phyloP scores from a whole-genome alignment of 2,797 vertebrate genomes.

The Oryzias sinensis region DNA sequence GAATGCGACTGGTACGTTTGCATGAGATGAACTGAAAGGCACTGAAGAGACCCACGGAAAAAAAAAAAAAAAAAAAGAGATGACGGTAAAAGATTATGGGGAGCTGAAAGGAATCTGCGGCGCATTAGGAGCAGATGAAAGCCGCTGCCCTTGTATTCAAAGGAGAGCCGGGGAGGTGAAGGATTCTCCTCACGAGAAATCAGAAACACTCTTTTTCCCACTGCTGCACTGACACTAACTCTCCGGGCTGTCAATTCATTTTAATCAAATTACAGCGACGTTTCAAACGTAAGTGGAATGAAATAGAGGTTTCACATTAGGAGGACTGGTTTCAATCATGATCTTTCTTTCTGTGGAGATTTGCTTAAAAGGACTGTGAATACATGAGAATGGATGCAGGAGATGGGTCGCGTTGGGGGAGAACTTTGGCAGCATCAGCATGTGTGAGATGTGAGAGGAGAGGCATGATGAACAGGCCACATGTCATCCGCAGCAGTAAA shows the following conservation, averaged over 20 bases:
- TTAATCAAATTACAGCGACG: conserved; percentile 69
- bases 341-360: conserved; percentile 57
- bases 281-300: conserved; percentile 68
- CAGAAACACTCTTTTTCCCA: conserved; percentile 64
- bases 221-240: conserved; percentile 68
- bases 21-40: conserved; percentile 57
- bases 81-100: conserved; percentile 60
- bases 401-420: conserved; percentile 35
- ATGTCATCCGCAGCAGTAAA: conserved; percentile 34
- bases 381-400: conserved; percentile 37
- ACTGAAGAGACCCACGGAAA: conserved; percentile 51
- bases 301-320: conserved; percentile 47
- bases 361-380: conserved; percentile 43
- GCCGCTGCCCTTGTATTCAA: conserved; percentile 48
- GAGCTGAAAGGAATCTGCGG: conserved; percentile 69
- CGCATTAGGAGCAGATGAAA: conserved; percentile 75
- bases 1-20: conserved; percentile 12
- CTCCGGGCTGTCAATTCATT: conserved; percentile 63
- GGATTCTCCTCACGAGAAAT: conserved; percentile 68
- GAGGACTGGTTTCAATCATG: conserved; percentile 67
- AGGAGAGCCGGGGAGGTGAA: conserved; percentile 50
- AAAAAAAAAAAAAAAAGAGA: conserved; percentile 52
- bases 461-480: conserved; percentile 25
- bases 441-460: conserved; percentile 42
- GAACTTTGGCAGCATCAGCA: conserved; percentile 33